phyloP scores from a whole-genome alignment of 2,113 vertebrate genomes.

The Tetrax tetrax region DNA sequence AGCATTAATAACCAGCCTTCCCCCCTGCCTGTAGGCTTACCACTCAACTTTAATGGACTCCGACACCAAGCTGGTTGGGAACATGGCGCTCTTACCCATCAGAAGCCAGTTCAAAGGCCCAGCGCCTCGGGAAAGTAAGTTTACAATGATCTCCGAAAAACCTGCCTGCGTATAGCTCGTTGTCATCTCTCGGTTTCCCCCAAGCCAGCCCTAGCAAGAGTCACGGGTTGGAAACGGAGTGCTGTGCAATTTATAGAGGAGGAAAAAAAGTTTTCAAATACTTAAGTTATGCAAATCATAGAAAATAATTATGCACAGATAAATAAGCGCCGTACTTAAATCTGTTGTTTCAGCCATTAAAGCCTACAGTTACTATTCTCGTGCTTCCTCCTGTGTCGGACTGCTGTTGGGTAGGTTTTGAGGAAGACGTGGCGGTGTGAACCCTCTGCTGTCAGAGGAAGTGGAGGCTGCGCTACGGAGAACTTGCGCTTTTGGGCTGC shows the following conservation, averaged over 20 bases:
- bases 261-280: neutral
- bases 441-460: neutral
- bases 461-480: neutral
- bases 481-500: rapidly evolving
- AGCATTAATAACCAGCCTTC: neutral
- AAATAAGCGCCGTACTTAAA: rapidly evolving
- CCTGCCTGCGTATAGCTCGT: neutral
- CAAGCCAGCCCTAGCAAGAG: neutral
- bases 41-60: slow-evolving; percentile 90
- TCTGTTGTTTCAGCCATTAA: neutral
- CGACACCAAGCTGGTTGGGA: slow-evolving; percentile 90
- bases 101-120: slow-evolving; percentile 97
- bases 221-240: neutral
- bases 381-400: neutral
- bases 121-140: slow-evolving; percentile 92
- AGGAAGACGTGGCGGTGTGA: neutral
- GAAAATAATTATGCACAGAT: neutral
- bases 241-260: neutral
- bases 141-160: neutral
- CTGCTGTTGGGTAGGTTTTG: neutral
- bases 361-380: neutral
- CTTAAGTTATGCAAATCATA: neutral
- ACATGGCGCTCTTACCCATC: slow-evolving; percentile 94
- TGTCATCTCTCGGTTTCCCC: neutral
- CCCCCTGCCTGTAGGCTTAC: slow-evolving; percentile 82